Evolutionary conservation across 2,888 invertebrate genomes (phyloP).

Genomic region (Hypsopygia costalis): DNA sequence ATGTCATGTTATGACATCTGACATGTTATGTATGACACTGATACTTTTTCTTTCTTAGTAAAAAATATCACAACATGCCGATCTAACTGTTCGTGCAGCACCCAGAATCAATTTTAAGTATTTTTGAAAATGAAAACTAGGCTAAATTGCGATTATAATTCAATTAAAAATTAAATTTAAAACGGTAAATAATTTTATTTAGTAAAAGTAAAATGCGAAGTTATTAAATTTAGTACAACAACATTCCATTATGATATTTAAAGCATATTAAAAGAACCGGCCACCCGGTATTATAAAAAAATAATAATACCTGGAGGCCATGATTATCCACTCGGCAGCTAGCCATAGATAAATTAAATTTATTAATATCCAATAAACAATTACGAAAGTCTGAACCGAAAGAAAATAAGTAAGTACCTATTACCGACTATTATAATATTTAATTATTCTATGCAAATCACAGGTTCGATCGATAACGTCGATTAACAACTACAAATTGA

Average conservation of each 20-base stretch:
- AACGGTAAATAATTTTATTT: neutral
- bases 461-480: constrained; percentile 5
- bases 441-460: constrained; percentile 7
- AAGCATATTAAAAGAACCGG: neutral
- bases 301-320: constrained; percentile 9
- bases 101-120: no score
- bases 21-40: no score
- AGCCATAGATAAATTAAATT: neutral
- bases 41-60: no score
- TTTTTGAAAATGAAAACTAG: neutral
- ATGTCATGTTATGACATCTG: no score
- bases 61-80: no score
- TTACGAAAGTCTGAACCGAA: no score
- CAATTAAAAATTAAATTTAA: neutral
- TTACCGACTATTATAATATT: constrained; percentile 7
- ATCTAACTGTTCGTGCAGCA: no score
- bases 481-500: constrained; percentile 15
- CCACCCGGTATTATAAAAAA: constrained; percentile 9
- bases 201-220: no score
- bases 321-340: constrained; percentile 6
- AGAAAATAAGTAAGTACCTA: constrained; percentile 1
- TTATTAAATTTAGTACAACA: neutral
- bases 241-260: neutral
- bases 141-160: constrained; percentile 4
- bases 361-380: neutral